Evolutionary conservation across 2,888 invertebrate species (phyloP).

Genomic region (Nematopogon swammerdamellus): DNA sequence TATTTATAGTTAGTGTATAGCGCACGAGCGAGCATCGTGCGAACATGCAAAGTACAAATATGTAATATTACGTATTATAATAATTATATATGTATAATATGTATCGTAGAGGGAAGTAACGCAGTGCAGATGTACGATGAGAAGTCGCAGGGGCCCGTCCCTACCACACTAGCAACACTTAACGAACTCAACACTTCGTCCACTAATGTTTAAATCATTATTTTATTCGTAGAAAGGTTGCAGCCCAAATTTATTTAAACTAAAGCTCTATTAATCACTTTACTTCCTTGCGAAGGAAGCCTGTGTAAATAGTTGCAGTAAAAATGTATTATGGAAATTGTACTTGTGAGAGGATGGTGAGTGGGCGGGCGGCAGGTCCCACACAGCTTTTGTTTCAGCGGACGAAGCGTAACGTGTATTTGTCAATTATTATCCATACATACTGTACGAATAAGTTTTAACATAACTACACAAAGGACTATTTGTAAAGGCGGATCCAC

Average conservation of each 20-base stretch:
- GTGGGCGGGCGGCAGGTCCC: background rate
- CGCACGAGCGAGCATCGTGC: slow-evolving; percentile 21
- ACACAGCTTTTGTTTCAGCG: background rate
- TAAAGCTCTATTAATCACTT: slow-evolving; percentile 34
- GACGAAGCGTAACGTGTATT: background rate
- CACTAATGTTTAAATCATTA: slow-evolving; percentile 51
- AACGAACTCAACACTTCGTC: slow-evolving; percentile 56
- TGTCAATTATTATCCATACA: background rate
- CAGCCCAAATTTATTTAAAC: slow-evolving; percentile 32
- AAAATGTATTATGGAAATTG: background rate
- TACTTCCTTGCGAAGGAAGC: slow-evolving; percentile 44
- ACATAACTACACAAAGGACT: background rate
- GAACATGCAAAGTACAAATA: slow-evolving; percentile 49
- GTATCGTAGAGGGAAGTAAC: slow-evolving; percentile 32
- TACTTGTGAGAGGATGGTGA: background rate
- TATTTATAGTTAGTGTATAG: background rate
- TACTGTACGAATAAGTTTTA: background rate
- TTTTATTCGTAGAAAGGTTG: slow-evolving; percentile 42
- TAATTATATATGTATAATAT: slow-evolving; percentile 51
- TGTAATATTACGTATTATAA: slow-evolving; percentile 51
- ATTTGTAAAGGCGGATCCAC: too few relatives aligned
- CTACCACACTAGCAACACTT: slow-evolving; percentile 33
- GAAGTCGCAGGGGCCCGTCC: background rate
- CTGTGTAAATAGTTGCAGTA: slow-evolving; percentile 32
- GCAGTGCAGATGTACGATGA: background rate